phyloP scores from a whole-genome alignment of 2,113 vertebrate species.

The Amblyornis subalaris region DNA sequence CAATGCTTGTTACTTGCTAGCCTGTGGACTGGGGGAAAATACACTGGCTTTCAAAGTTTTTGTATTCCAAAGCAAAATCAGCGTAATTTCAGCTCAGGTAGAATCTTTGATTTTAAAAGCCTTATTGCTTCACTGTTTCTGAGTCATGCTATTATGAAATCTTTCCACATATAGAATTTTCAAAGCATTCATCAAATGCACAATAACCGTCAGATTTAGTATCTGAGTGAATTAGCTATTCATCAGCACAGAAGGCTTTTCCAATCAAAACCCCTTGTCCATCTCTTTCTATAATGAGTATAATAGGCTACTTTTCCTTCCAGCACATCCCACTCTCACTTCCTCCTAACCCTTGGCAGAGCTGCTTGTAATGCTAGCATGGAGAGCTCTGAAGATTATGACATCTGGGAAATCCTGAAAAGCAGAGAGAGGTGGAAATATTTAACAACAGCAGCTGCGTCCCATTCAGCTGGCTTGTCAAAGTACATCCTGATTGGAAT shows the following conservation, averaged over 20 bases:
- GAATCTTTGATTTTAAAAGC: not conserved
- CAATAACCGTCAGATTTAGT: conserved; percentile 17
- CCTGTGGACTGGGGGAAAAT: not conserved
- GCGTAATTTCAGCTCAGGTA: not conserved
- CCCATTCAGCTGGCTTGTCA: conserved; percentile 26
- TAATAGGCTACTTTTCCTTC: conserved; percentile 6
- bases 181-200: conserved; percentile 18
- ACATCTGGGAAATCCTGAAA: conserved; percentile 62
- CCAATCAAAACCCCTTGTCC: conserved; percentile 58
- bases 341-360: conserved; percentile 19
- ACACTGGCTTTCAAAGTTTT: not conserved
- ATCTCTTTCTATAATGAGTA: not conserved
- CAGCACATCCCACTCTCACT: not conserved
- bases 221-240: not conserved
- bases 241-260: conserved; percentile 12
- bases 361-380: not conserved
- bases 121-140: not conserved
- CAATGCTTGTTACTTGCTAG: not conserved
- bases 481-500: conserved; percentile 34
- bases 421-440: not conserved
- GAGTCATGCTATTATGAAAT: not conserved
- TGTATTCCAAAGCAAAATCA: not conserved
- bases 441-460: conserved; percentile 7
- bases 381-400: conserved; percentile 10
- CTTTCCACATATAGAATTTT: conserved; percentile 18